Base-by-base conservation (phyloP, 2,113 vertebrate genomes). In the Diglossa brunneiventris region DNA sequence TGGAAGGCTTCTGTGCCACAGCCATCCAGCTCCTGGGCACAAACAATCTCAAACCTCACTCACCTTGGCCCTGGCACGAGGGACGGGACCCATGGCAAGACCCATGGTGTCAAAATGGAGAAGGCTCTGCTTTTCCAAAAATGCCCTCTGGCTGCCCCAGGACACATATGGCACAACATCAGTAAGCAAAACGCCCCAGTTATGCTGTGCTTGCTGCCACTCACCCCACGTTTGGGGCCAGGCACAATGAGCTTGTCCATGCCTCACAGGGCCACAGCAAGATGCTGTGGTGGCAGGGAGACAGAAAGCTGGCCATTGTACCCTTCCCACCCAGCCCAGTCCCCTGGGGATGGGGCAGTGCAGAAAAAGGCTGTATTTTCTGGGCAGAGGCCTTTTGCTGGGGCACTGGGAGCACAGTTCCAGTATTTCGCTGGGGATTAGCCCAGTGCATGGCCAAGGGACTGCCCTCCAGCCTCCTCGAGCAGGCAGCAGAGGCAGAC, bases 91-190 rank as follows among this genome's bases (percentile, higher is more conserved):
- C 7, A 58, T 27, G 46, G 47, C 28, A 70, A 39, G 46, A 59
- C 7, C 13, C 30, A 53, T 13, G 19, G 19, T 58, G 15, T 20
- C 68, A 69, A 70, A 42, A 55, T 9, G 19, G 10, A 89, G 69
- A 0, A 0, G 10, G 41, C 13, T 76, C 19, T 1, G 1, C 22
- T 88, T 50, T 77, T 86, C 46, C 26, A 49, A 30, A 80, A 77
- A 47, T 6, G 11, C 4, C 11, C 17, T 41, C 31, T 46, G 58
- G 31, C 20, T 83, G 15, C n/a, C 7, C 17, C 0, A 1, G 19
- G 50, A 27, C 55, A 58, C 0, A 1, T 0, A 0, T 10, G 14
- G 41, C 4, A 5, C 50, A 87, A 31, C 3, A 4, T 9, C 4
- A 4, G 53, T 19, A 33, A 46, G 23, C 41, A n/a, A 53, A 91